phyloP scores from a whole-genome alignment of 2,888 invertebrate species.

The Camptogramma bilineatum region DNA sequence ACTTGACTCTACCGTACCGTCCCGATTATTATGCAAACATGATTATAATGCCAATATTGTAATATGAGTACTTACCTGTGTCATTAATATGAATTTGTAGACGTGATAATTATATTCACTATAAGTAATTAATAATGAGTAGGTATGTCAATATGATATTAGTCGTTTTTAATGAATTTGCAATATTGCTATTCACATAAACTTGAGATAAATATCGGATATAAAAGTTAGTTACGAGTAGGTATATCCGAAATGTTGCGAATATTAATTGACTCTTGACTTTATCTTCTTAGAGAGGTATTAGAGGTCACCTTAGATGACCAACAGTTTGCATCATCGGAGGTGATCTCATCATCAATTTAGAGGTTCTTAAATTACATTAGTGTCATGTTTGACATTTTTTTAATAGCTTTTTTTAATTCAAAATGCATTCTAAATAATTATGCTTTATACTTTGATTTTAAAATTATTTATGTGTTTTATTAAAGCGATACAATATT shows the following conservation, averaged over 20 bases:
- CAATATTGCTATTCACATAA: background rate
- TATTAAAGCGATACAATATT: too few relatives aligned
- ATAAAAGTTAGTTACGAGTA: background rate
- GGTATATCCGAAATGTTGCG: background rate
- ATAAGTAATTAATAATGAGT: too few relatives aligned
- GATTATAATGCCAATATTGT: too few relatives aligned
- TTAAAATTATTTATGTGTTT: too few relatives aligned
- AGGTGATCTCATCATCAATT: conserved; percentile 11
- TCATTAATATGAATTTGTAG: too few relatives aligned
- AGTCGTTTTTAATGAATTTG: too few relatives aligned
- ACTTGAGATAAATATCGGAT: background rate
- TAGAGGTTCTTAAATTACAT: background rate
- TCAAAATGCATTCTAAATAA: background rate
- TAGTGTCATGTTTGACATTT: background rate
- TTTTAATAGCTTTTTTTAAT: background rate
- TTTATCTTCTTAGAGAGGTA: conserved; percentile 8
- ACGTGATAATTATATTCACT: too few relatives aligned
- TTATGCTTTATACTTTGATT: background rate
- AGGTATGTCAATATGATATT: too few relatives aligned
- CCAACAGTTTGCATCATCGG: conserved; percentile 9
- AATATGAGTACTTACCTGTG: too few relatives aligned
- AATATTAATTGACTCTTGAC: conserved; percentile 9
- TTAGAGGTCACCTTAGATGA: conserved; percentile 17
- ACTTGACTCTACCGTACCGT: too few relatives aligned
- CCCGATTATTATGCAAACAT: too few relatives aligned